Conservation (phyloP, 2,797 vertebrate genomes). For the Falco novaeseelandiae region DNA sequence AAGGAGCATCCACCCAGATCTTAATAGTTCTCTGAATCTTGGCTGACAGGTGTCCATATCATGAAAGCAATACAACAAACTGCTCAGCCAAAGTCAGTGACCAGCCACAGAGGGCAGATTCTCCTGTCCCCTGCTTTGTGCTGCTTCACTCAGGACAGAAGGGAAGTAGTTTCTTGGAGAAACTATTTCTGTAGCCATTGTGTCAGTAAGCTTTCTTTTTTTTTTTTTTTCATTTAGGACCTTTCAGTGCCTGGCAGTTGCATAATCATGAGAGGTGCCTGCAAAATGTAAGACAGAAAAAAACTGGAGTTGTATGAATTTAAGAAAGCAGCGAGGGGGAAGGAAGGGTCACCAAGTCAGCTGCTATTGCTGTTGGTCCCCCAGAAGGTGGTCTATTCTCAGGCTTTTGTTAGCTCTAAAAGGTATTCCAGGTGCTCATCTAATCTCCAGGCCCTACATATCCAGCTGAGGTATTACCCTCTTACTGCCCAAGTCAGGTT, state of each 20-base stretch:
- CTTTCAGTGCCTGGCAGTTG: background rate
- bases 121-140: fast-evolving
- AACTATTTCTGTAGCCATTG: background rate
- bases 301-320: background rate
- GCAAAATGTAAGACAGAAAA: background rate
- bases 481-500: slow-evolving; percentile 52
- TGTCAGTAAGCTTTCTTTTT: background rate
- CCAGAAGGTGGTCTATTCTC: background rate
- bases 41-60: background rate
- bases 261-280: background rate
- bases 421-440: background rate
- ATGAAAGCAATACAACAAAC: background rate
- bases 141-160: background rate
- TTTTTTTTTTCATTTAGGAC: background rate
- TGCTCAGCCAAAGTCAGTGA: background rate
- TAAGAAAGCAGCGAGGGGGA: background rate
- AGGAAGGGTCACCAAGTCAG: background rate
- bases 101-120: background rate
- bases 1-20: background rate
- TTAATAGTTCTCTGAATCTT: background rate
- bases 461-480: slow-evolving; percentile 37
- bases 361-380: background rate
- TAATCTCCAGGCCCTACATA: background rate
- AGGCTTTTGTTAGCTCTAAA: background rate
- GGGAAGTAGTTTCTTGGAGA: background rate